phyloP scores from a whole-genome alignment of 37 sponge, comb jelly and placozoan genomes.

The Spongilla lacustris region DNA sequence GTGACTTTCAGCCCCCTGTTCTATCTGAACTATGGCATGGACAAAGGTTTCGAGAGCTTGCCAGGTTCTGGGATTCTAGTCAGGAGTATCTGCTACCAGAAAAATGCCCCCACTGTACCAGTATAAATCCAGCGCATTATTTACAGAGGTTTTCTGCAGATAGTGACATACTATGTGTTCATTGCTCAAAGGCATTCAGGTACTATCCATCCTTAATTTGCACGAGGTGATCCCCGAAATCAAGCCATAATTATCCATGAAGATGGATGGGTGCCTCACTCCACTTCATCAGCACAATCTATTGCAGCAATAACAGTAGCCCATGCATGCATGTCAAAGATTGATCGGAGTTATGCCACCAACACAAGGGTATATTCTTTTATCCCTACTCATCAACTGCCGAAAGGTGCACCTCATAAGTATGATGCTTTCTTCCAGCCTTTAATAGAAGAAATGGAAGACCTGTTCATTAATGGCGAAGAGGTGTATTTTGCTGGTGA shows the following conservation, averaged over 20 bases:
- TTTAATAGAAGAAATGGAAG: constrained; percentile 4
- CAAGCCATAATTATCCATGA: constrained; percentile 25
- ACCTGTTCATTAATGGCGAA: constrained; percentile 2
- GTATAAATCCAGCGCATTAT: background rate
- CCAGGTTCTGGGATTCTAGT: constrained; percentile 13
- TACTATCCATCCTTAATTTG: background rate
- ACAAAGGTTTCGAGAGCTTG: constrained; percentile 1
- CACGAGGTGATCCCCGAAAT: constrained; percentile 13
- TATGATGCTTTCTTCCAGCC: constrained; percentile 24
- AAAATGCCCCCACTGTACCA: background rate
- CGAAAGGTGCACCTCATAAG: constrained; percentile 7
- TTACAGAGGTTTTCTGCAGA: background rate
- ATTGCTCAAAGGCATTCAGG: background rate
- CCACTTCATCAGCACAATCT: constrained; percentile 19
- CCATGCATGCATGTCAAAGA: constrained; percentile 14
- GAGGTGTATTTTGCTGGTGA: constrained; percentile 10
- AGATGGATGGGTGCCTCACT: constrained; percentile 23
- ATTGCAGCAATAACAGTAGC: constrained; percentile 26
- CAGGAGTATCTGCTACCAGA: background rate
- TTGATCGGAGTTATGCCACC: background rate
- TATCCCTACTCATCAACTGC: background rate
- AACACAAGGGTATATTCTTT: background rate
- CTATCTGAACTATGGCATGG: constrained; percentile 24
- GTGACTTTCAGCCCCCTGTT: background rate
- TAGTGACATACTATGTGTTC: background rate